Percentiles rank a stretch among this genome's conserved stretches.
These are phyloP conservation scores for Thinocorus orbignyianus DNA, from an alignment of 2,113 vertebrate genomes.

Conservation along the genomic window DNA sequence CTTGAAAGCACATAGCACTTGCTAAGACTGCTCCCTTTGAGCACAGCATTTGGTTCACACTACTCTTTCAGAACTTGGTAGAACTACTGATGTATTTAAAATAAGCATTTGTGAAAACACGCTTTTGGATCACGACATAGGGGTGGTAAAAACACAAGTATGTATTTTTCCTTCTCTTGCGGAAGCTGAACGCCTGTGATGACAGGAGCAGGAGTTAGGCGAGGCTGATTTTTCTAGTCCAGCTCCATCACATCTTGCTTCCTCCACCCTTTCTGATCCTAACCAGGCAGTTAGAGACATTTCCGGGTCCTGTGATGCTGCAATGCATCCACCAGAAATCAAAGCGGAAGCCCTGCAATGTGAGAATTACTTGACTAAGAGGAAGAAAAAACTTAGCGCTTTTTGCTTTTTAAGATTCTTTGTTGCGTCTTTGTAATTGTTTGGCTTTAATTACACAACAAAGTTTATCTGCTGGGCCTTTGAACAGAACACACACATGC, in stretches of 20 bases:
- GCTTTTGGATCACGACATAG: background rate
- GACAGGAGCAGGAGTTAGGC: background rate
- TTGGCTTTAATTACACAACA: background rate
- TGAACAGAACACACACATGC: conserved; percentile 20
- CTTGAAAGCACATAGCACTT: background rate
- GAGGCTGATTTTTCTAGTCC: background rate
- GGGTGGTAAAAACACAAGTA: background rate
- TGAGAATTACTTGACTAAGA: background rate
- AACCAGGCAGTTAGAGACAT: background rate
- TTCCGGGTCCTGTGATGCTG: background rate
- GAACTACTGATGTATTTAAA: background rate
- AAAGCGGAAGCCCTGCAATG: background rate
- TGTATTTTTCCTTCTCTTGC: background rate
- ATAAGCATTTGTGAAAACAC: background rate
- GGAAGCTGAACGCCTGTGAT: background rate
- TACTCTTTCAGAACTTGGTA: background rate
- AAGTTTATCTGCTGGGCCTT: background rate
- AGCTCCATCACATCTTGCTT: background rate
- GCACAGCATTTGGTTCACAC: background rate
- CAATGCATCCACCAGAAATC: background rate
- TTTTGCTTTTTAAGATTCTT: background rate
- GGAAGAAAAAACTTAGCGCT: background rate
- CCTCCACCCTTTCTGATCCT: background rate
- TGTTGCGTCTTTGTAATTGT: conserved; percentile 21
- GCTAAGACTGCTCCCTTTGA: background rate